Evolutionary conservation across 2,797 vertebrate genomes (phyloP).

Genomic region (Eurystomus glaucurus): DNA sequence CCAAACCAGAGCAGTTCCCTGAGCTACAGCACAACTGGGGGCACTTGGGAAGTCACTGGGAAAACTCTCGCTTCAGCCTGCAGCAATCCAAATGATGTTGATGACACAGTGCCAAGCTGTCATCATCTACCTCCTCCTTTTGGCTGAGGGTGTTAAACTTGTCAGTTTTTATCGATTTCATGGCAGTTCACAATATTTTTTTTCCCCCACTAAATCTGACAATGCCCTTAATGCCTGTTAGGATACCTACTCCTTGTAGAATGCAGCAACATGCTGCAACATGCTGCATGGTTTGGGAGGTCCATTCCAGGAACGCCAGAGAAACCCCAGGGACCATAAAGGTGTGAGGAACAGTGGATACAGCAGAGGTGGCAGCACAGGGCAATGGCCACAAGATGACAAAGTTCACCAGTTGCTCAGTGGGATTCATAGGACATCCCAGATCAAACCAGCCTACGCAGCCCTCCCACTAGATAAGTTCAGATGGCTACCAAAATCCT

Average conservation of each 20-base stretch:
- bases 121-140: background rate
- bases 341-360: background rate
- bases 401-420: background rate
- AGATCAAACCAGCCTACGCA: background rate
- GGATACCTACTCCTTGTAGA: background rate
- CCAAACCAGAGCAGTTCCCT: background rate
- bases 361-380: background rate
- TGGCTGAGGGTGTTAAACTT: background rate
- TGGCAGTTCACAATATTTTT: background rate
- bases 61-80: background rate
- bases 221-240: background rate
- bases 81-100: background rate
- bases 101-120: background rate
- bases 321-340: background rate
- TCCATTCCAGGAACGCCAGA: background rate
- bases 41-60: background rate
- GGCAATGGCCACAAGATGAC: background rate
- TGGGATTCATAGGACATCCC: background rate
- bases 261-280: background rate
- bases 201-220: background rate
- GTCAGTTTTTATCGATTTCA: background rate
- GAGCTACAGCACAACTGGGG: rapidly evolving
- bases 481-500: background rate
- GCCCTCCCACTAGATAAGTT: rapidly evolving
- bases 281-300: background rate